A percentile compares a stretch with the other conserved stretches of the same genome.
Evolutionary conservation across 2,888 invertebrate genomes (phyloP).

Genomic region (Drosophila colorata): DNA sequence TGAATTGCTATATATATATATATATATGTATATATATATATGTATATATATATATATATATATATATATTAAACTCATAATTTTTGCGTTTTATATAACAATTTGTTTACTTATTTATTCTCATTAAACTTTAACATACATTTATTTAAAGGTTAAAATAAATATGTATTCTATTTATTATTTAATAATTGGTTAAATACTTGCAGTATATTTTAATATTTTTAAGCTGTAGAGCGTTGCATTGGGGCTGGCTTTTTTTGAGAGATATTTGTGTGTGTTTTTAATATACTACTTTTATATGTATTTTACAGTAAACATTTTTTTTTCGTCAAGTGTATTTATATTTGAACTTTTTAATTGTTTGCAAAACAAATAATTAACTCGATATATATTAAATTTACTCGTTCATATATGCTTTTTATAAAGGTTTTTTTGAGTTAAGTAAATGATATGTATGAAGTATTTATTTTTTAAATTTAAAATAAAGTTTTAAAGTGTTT

Average conservation of each 20-base stretch:
- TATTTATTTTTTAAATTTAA: constrained; percentile 6
- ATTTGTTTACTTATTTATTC: constrained; percentile 26
- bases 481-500: not conserved
- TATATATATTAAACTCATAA: constrained; percentile 31
- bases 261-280: constrained; percentile 17
- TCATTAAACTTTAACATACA: constrained; percentile 41
- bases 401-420: constrained; percentile 21
- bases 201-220: constrained; percentile 23
- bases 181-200: constrained; percentile 40
- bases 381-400: constrained; percentile 40
- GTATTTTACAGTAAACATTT: constrained; percentile 42
- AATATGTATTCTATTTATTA: constrained; percentile 33
- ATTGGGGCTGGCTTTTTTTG: constrained; percentile 5
- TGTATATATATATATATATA: not conserved
- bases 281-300: constrained; percentile 22
- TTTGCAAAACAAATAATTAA: constrained; percentile 40
- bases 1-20: constrained; percentile 18
- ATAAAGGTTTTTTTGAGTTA: constrained; percentile 21
- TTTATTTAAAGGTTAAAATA: constrained; percentile 35
- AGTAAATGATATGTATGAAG: constrained; percentile 56
- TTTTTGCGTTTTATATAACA: constrained; percentile 53
- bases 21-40: constrained; percentile 5
- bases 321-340: constrained; percentile 30
- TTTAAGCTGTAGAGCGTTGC: constrained; percentile 43
- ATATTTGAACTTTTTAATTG: constrained; percentile 27